These are phyloP conservation scores for Ptychodera flava DNA, from an alignment of 35 echinoderm and acorn worm species.

Conservation along the genomic window DNA sequence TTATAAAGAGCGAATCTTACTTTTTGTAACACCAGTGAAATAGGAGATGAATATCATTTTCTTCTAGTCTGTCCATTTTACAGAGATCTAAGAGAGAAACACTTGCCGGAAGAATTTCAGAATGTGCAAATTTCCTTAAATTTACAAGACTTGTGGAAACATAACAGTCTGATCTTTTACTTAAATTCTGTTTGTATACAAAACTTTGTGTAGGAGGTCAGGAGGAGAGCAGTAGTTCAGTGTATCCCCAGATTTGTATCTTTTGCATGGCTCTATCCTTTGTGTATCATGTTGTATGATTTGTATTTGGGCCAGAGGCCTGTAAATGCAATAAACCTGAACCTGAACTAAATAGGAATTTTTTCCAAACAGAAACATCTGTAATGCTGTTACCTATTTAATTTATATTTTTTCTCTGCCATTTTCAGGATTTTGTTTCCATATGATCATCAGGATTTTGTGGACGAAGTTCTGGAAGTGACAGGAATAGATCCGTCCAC, in stretches of 20 bases:
- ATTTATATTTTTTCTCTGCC: not conserved
- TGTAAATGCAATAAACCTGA: not conserved
- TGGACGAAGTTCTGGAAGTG: slow-evolving; percentile 55
- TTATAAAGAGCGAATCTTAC: too few relatives aligned
- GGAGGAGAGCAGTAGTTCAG: not conserved
- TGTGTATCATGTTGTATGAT: not conserved
- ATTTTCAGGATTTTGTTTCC: slow-evolving; percentile 68
- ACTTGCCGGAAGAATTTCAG: too few relatives aligned
- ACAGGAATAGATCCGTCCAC: slow-evolving; percentile 55
- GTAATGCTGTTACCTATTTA: not conserved
- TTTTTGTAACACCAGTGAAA: too few relatives aligned
- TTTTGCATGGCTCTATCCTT: not conserved
- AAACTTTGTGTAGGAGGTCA: not conserved
- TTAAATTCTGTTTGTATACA: too few relatives aligned
- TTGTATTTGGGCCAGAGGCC: not conserved
- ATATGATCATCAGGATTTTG: slow-evolving; percentile 45
- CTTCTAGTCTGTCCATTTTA: too few relatives aligned
- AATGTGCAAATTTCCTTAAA: too few relatives aligned
- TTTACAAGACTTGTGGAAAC: too few relatives aligned
- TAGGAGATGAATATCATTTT: too few relatives aligned
- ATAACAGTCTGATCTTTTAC: too few relatives aligned
- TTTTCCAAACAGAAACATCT: not conserved
- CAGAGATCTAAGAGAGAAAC: too few relatives aligned
- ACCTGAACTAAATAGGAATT: not conserved
- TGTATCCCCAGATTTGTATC: not conserved